phyloP scores from a whole-genome alignment of 1,140 invertebrate genomes.

The Bathynomus jamesi region DNA sequence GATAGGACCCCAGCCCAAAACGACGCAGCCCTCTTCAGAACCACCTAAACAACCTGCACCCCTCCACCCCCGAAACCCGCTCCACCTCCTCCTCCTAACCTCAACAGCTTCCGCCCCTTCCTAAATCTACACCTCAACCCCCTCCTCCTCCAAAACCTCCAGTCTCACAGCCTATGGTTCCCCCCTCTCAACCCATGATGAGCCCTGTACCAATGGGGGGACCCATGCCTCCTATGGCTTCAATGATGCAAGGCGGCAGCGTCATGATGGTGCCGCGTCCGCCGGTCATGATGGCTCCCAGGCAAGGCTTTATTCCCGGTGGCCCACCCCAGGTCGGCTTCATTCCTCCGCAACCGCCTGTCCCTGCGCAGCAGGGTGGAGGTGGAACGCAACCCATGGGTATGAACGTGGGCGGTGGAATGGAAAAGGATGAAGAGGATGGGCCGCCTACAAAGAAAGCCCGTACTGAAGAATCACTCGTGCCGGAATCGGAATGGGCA shows the following conservation, averaged over 20 bases:
- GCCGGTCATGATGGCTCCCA: slow-evolving; percentile 36
- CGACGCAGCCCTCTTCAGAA: slow-evolving; percentile 21
- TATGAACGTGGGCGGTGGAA: not conserved
- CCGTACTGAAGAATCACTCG: slow-evolving; percentile 83
- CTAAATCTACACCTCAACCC: slow-evolving; percentile 45
- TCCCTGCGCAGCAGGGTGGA: slow-evolving; percentile 15
- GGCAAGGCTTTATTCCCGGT: slow-evolving; percentile 31
- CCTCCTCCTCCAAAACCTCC: slow-evolving; percentile 42
- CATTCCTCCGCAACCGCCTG: slow-evolving; percentile 30
- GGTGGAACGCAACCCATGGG: slow-evolving; percentile 8
- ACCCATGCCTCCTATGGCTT: slow-evolving; percentile 36
- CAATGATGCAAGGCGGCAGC: slow-evolving; percentile 27
- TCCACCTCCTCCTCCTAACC: slow-evolving; percentile 39
- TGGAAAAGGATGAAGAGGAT: slow-evolving; percentile 51
- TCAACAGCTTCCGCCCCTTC: slow-evolving; percentile 48
- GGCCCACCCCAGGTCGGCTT: slow-evolving; percentile 43
- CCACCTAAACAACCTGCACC: slow-evolving; percentile 39
- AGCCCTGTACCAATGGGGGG: slow-evolving; percentile 31
- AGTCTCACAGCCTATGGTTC: slow-evolving; percentile 23
- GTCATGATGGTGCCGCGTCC: slow-evolving; percentile 37
- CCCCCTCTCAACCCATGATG: slow-evolving; percentile 79
- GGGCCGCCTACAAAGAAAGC: slow-evolving; percentile 80
- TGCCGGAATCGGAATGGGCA: slow-evolving; percentile 78
- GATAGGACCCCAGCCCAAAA: slow-evolving; percentile 51
- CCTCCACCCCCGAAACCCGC: slow-evolving; percentile 29